These are phyloP conservation scores for Calosoma granatense DNA, from an alignment of 1,140 invertebrate species.

Conservation along the genomic window DNA sequence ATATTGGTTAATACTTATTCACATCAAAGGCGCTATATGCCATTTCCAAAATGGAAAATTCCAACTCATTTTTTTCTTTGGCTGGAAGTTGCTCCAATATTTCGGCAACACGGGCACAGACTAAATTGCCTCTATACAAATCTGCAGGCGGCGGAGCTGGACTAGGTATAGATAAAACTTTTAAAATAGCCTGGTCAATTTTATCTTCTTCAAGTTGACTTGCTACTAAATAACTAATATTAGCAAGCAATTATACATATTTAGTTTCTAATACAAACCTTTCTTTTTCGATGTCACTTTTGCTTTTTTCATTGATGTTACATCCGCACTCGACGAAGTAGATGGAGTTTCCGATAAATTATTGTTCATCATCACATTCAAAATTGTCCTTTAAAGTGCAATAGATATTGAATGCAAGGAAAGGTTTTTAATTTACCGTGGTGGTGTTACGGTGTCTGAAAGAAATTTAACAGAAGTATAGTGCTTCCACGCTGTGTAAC, in stretches of 20 bases:
- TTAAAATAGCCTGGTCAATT: neutral
- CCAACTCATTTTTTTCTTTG: neutral
- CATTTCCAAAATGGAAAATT: neutral
- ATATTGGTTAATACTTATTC: neutral
- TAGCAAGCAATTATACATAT: neutral
- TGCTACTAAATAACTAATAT: neutral
- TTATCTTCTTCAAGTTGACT: neutral
- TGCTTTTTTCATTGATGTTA: neutral
- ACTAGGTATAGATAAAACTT: neutral
- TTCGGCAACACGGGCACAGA: neutral
- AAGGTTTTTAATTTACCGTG: neutral
- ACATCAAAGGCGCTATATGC: neutral
- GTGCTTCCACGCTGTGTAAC: no score
- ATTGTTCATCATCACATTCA: neutral
- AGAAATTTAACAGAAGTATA: no score
- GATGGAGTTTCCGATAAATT: neutral
- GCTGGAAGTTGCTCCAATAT: neutral
- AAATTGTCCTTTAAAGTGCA: neutral
- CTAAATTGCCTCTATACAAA: neutral
- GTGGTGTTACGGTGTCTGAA: neutral
- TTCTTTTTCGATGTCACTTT: neutral
- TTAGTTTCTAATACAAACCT: neutral
- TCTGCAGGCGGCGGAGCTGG: neutral
- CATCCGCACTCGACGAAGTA: neutral
- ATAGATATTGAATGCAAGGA: neutral